Evolutionary conservation across 2,888 invertebrate genomes (phyloP), one percentile per base, ranked within the genome.

Genomic region (Cataglyphis livida): DNA sequence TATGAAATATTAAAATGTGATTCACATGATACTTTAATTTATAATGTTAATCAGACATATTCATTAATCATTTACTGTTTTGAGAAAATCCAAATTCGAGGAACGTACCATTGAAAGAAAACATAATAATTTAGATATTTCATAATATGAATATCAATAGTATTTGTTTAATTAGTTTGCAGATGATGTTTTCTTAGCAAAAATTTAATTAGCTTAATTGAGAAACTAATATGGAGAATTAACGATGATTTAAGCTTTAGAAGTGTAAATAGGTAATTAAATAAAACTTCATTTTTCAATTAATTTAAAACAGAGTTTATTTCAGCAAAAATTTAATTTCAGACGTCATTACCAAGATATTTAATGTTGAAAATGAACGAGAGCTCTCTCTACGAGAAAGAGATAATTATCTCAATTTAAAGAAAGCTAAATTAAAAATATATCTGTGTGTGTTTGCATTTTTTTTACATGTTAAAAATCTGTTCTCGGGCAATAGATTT

Each of bases 121-220:
- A 25, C 15, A 44, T 32, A 32, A 44, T 7, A 59, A 61, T 25
- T n/a, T 38, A 18, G 15, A 44, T 66, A 25, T 32, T 35, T 59
- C 7, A 41, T 9, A 44, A 59, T 59, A 25, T n/a, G 32, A 15
- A 32, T 44, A 59, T 59, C 41, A 57, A 57, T 68, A 25, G 9
- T 54, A 28, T 9, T n/a, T 25, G n/a, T 54, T 75, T 66, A 76
- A 54, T 25, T 18, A 76, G 9, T 54, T 68, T 28, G 15, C 41
- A 32, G 32, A 70, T 25, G 9, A 44, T 71, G 44, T 61, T 44
- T 21, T 32, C 32, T 59, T 44, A 35, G 41, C 21, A 79, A 79
- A 57, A 78, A 78, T 78, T 57, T 78, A 78, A 59, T 78, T 70
- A 44, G 41, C 70, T 59, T 79, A 79, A 71, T 71, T 79, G 70